Evolutionary conservation across 1,140 invertebrate species (phyloP).

Genomic region (Plectus sambesii): DNA sequence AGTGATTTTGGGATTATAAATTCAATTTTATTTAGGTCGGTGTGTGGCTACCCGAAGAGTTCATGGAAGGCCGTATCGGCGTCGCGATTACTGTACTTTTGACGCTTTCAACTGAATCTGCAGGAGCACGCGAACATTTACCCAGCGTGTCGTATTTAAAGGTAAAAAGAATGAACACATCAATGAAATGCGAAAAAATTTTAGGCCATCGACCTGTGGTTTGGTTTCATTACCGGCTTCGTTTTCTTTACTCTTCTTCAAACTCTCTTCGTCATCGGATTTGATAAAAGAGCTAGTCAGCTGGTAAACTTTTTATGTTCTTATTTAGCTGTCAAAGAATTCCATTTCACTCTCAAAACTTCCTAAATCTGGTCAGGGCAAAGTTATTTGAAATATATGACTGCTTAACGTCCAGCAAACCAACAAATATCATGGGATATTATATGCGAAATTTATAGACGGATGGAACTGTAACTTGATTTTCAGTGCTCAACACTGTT

Average conservation of each 20-base stretch:
- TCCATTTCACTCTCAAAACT: no score
- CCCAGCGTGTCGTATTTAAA: slow-evolving; percentile 45
- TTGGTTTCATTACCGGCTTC: slow-evolving; percentile 44
- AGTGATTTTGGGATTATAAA: no score
- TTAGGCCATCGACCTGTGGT: slow-evolving; percentile 44
- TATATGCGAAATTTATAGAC: no score
- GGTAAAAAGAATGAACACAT: slow-evolving; percentile 11
- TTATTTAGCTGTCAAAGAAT: no score
- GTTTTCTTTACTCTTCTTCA: slow-evolving; percentile 44
- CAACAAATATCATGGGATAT: no score
- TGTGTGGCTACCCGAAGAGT: slow-evolving; percentile 44
- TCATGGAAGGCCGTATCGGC: slow-evolving; percentile 45
- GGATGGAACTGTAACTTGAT: no score
- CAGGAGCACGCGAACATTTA: slow-evolving; percentile 42
- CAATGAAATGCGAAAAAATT: slow-evolving; percentile 3
- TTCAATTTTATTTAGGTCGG: slow-evolving; percentile 27
- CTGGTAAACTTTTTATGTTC: no score
- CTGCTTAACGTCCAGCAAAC: no score
- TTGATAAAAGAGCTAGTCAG: slow-evolving; percentile 43
- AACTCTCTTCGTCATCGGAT: slow-evolving; percentile 44
- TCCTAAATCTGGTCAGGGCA: no score
- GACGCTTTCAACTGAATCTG: slow-evolving; percentile 43
- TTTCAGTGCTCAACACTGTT: not conserved
- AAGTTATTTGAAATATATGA: no score
- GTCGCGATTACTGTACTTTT: slow-evolving; percentile 43